Evolutionary conservation across 1,140 invertebrate species (phyloP), one percentile per base, ranked within the genome.

Genomic region (Argopecten irradians): DNA sequence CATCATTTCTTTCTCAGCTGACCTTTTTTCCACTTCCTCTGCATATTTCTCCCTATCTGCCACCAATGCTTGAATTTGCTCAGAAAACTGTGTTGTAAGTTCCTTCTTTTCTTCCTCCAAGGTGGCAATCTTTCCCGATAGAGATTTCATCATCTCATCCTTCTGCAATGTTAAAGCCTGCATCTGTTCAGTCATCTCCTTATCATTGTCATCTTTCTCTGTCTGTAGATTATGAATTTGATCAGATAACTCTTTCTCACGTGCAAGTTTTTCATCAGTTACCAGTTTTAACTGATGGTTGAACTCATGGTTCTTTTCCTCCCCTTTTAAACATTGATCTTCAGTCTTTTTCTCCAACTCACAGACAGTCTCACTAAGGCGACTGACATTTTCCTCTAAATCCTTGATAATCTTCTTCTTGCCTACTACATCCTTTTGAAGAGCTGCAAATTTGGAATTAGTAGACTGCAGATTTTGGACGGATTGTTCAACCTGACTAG

Each of bases 381-480:
- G 8, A 71, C 16, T n/a, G 28, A 28, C 55, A 71, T 16, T 71
- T 2, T 71, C 11, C 16, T 16, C 16, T 16, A 71, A n/a, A 7
- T 71, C 55, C 55, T 71, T n/a, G 22, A 71, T 71, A 71, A n/a
- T 71, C 55, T 71, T n/a, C 28, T 71, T n/a, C n/a, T 71, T 71
- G n/a, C 28, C 55, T 28, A 71, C 14, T 71, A n/a, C 16, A 28
- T 71, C 55, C n/a, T 71, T 71, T 71, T 71, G 55, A 1, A 71
- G 55, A 71, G 55, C 55, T 71, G 55, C 55, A n/a, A 71, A 71
- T 28, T 71, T 71, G 55, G 55, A 71, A 28, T 71, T n/a, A 71
- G 16, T 16, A 71, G 55, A 71, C 5, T 71, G 55, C n/a, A 71
- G 3, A 71, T 71, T 71, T 5, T 71, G 55, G 55, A 71, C 55